These are phyloP conservation scores for Ellobius talpinus DNA, from an alignment of 2,113 vertebrate species.

Conservation along the genomic window DNA sequence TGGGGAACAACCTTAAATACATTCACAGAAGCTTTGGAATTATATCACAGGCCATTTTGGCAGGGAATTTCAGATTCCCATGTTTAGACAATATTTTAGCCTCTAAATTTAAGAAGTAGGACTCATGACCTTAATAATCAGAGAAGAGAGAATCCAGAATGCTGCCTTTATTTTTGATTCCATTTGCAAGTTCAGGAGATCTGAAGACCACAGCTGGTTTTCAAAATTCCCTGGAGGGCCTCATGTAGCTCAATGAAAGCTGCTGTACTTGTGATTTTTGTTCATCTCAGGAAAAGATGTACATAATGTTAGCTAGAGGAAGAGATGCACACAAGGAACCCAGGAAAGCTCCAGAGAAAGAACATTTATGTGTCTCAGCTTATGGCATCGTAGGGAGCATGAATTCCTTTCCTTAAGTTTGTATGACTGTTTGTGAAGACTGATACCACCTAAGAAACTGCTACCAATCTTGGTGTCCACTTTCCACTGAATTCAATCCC, in stretches of 20 bases:
- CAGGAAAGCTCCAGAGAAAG: background rate
- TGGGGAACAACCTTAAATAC: background rate
- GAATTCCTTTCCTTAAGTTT: background rate
- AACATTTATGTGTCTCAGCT: background rate
- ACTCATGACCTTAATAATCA: background rate
- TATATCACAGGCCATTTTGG: background rate
- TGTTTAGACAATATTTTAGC: background rate
- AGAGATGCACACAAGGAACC: background rate
- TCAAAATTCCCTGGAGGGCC: background rate
- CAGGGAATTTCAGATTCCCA: background rate
- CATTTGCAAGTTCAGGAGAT: background rate
- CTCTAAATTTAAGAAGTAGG: background rate
- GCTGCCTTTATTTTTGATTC: background rate
- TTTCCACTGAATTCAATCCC: background rate
- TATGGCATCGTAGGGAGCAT: background rate
- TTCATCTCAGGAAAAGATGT: background rate
- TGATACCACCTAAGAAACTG: background rate
- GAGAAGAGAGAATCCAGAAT: background rate
- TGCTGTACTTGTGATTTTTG: background rate
- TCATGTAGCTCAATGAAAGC: background rate
- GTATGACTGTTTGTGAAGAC: background rate
- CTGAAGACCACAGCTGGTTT: background rate
- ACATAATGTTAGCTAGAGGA: background rate
- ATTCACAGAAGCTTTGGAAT: background rate
- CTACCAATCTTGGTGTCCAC: background rate